Conservation (phyloP, 2,888 invertebrate species). For the Tenthredo mesomela region DNA sequence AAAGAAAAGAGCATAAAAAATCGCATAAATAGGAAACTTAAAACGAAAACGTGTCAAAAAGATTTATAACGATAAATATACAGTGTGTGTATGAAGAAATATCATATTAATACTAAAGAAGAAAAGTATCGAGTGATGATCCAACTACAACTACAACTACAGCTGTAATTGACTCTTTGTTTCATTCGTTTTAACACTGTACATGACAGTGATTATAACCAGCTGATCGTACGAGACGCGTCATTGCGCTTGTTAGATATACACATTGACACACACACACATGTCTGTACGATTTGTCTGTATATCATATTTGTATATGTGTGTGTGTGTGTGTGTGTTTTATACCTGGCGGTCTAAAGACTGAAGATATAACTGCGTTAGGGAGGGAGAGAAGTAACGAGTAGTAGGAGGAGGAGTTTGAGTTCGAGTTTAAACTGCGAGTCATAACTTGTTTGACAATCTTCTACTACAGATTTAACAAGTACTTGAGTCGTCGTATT, state of each 20-base stretch:
- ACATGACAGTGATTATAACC: not conserved
- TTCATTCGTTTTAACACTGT: not conserved
- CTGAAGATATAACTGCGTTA: not conserved
- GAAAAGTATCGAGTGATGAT: not conserved
- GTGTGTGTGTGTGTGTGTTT: too few relatives aligned
- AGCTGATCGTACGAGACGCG: constrained; percentile 17
- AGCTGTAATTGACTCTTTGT: not conserved
- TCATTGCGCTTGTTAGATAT: not conserved
- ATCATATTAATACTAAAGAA: not conserved
- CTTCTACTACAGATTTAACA: not conserved
- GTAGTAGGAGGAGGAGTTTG: not conserved
- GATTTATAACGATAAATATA: not conserved
- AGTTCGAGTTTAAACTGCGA: not conserved
- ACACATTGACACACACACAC: not conserved
- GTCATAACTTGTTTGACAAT: constrained; percentile 8
- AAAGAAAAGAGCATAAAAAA: not conserved
- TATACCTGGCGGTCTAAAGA: not conserved
- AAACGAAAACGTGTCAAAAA: not conserved
- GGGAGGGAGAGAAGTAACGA: not conserved
- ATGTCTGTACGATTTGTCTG: not conserved
- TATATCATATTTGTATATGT: too few relatives aligned
- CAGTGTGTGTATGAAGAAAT: not conserved
- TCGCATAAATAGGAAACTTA: not conserved
- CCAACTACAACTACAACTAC: not conserved
- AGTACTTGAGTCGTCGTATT: too few relatives aligned